Evolutionary conservation across 2,888 invertebrate genomes (phyloP).

Genomic region (Chloroclysta siterata): DNA sequence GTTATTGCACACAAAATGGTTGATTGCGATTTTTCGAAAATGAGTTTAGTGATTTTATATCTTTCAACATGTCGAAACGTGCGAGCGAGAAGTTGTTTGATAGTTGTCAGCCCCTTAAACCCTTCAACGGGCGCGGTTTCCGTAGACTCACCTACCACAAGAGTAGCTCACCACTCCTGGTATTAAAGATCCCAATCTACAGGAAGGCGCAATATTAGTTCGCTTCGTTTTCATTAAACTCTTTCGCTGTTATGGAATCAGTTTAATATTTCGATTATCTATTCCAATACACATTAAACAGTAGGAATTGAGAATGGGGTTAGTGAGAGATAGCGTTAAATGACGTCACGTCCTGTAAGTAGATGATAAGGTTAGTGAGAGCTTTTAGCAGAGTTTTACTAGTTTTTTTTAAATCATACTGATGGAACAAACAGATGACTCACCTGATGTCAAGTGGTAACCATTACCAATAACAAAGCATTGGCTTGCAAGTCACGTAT

Average conservation of each 20-base stretch:
- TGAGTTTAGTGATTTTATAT: too few relatives aligned
- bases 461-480: too few relatives aligned
- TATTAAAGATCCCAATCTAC: slow-evolving; percentile 82
- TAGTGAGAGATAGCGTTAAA: neutral
- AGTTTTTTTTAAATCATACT: too few relatives aligned
- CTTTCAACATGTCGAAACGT: too few relatives aligned
- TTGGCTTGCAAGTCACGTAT: too few relatives aligned
- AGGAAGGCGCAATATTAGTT: slow-evolving; percentile 78
- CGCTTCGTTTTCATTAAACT: slow-evolving; percentile 79
- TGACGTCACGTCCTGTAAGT: neutral
- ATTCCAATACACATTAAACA: slow-evolving; percentile 14
- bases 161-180: slow-evolving; percentile 66
- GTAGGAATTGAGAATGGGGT: neutral
- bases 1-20: too few relatives aligned
- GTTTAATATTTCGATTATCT: slow-evolving; percentile 33
- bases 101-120: too few relatives aligned
- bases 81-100: too few relatives aligned
- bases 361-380: neutral
- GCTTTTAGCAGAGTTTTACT: too few relatives aligned
- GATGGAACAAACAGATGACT: too few relatives aligned
- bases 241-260: slow-evolving; percentile 55
- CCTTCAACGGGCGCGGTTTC: slow-evolving; percentile 73
- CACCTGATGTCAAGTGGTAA: too few relatives aligned
- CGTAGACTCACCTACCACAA: slow-evolving; percentile 59
- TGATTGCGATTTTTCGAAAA: too few relatives aligned